Base-by-base conservation (phyloP, 2,113 vertebrate genomes). In the Anser brachyrhynchus region DNA sequence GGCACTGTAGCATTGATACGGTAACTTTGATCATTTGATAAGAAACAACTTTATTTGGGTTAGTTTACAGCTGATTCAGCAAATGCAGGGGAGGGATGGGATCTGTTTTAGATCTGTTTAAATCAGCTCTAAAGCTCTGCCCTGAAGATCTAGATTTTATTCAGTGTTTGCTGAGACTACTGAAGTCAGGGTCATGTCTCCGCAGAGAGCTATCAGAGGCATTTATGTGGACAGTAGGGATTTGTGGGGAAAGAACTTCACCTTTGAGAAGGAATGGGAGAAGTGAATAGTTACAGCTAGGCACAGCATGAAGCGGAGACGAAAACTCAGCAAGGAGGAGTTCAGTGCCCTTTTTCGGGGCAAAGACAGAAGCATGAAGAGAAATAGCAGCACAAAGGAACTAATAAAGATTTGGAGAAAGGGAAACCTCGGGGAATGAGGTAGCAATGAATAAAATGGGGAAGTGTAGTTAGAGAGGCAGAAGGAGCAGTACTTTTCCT, bases 111-210 rank as follows among this genome's bases (percentile, higher is more conserved):
- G 23, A 72, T 77, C 54, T 11, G 6, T 83, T 95, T 67, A 67
- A 84, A 62, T 41, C 83, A 67, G 33, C 26, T 92, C 11, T 75
- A 62, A 84, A 80, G 33, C n/a, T 80, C 26, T 90, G 13, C 89
- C 43, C 35, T 35, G 55, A 44, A 80, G 44, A 85, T 85, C 8
- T 83, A 0, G 46, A 37, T 85, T 95, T 84, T 91, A 51, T 73
- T 54, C 58, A 72, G 22, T 21, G 2, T 84, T 83, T 54, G 17
- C 57, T 89, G 88, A 26, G 21, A 29, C 26, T 49, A 41, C 11
- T 92, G 84, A 93, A 92, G 83, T 96, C 90, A 95, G 71, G 58
- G 54, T 83, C 49, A 22, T 52, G 74, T 92, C 43, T 93, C 37
- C 44, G 15, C 11, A 57, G 59, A 87, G 79, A 91, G 81, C 39